These are phyloP conservation scores for Gymnogyps californianus DNA, from an alignment of 2,113 vertebrate species.

Conservation along the genomic window DNA sequence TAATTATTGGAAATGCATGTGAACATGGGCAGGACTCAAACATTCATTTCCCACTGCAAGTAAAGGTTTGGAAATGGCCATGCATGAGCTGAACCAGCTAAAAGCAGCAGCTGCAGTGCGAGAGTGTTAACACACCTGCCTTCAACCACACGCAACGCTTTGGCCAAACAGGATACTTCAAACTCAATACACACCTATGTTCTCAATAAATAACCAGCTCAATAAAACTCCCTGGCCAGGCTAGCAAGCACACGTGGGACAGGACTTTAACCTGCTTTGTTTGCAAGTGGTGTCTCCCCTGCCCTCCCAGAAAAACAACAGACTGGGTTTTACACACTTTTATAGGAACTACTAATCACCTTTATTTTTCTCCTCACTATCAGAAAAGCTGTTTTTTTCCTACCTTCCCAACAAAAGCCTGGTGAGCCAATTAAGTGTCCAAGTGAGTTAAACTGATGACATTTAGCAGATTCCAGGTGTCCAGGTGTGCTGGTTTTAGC, in stretches of 20 bases:
- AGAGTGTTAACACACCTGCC: not conserved
- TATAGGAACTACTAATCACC: not conserved
- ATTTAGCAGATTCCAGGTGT: not conserved
- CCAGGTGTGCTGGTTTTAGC: too few species aligned
- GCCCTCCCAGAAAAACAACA: not conserved
- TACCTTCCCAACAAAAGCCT: not conserved
- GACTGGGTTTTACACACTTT: not conserved
- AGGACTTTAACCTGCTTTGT: not conserved
- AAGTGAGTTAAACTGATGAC: not conserved
- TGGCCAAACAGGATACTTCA: not conserved
- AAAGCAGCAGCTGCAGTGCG: not conserved
- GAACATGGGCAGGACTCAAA: not conserved
- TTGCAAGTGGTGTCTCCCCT: not conserved
- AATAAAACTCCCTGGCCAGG: not conserved
- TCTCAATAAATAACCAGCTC: not conserved
- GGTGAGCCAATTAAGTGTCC: not conserved
- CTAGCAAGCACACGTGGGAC: not conserved
- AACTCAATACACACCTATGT: not conserved
- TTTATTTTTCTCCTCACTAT: not conserved
- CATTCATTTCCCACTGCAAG: not conserved
- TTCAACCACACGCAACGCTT: not conserved
- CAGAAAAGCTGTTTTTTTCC: not conserved
- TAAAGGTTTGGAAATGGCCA: not conserved
- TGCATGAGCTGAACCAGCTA: not conserved
- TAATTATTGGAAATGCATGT: not conserved